Base-by-base conservation (phyloP, 2,888 invertebrate species). In the Drosophila testacea region DNA sequence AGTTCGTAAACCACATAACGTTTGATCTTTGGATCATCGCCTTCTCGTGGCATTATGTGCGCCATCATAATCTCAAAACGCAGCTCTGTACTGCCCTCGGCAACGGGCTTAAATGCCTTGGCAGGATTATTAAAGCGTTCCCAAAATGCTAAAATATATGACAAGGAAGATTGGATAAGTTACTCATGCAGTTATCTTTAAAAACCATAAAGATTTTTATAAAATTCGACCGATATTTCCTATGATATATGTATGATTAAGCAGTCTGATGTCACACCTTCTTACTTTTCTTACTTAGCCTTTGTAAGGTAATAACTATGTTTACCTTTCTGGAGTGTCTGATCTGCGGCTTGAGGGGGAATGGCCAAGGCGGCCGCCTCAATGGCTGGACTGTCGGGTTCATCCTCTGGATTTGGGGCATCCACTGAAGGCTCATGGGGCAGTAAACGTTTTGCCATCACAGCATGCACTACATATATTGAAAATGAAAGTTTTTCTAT, bases 1-100 rank as follows among this genome's bases (percentile, higher is more conserved):
- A 96, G 88, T 88, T 95, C 95, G 77, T 96, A 96, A 0, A 95
- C 94, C 7, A 96, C 96, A 92, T 94, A 95, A 85, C 95, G 95
- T 85, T 95, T 96, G 3, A 91, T 81, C 51, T 91, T 92, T 0
- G 78, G 77, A 75, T 91, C 91, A 72, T 95, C 95, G 51, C 93
- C 93, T 56, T 94, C 94, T n/a, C 93, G 94, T 38, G 95, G 94
- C 77, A 94, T 94, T 50, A 95, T 95, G 72, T 95, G 93, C n/a
- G 95, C 95, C 16, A 94, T 95, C 22, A 94, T 93, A 77, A 96
- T 95, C 93, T 95, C 94, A 85, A 96, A 95, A 4, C 90, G 85
- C 22, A 92, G 69, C 30, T 88, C 73, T 3, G 85, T 83, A 16
- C 79, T 79, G 7, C 91, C 92, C 74, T 91, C 91, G 7, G 63